Base-by-base conservation (phyloP, 2,113 vertebrate species). In the Eulacestoma nigropectus region DNA sequence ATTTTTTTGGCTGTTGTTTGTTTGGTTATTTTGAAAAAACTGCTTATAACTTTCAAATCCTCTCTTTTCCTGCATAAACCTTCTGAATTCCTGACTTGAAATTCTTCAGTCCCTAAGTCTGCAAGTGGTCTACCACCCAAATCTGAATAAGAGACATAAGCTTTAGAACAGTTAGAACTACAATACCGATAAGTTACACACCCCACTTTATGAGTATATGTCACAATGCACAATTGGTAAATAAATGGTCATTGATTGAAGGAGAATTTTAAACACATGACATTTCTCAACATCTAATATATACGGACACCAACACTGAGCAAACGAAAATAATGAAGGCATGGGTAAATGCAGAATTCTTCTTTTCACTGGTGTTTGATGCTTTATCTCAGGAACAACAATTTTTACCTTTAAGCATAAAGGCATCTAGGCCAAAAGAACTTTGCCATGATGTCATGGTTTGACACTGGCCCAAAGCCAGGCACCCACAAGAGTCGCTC, bases 281-380 rank as follows among this genome's bases (percentile, higher is more conserved):
- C 21, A 41, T 84, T 93, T 74, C 22, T 73, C 39, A 80, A 9
- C 2, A 50, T 26, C n/a, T 67, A 41, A 41, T 7, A 5, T 35
- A 27, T n/a, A 47, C 50, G 16, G 30, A 72, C 16, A 72, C 15
- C 17, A 55, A 50, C 13, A 55, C 7, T 6, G 3, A 83, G 8
- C 5, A 69, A 68, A 93, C 29, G 1, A 26, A 62, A 89, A 53
- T n/a, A 52, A 60, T 17, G 17, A 78, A 60, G 7, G 3, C 13
- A 11, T 22, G 9, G 6, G 7, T 68, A 73, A 47, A 39, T 22
- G 26, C 13, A 92, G 20, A 81, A 59, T 76, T 89, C 11, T 84
- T 80, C 16, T 15, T 80, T 73, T 77, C 0, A 0, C 4, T 0
- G 2, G 8, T 62, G 5, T 55, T 69, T 53, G 26, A 46, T 73